phyloP scores from a whole-genome alignment of 2,888 invertebrate species.

The Drosophila paranaensis region DNA sequence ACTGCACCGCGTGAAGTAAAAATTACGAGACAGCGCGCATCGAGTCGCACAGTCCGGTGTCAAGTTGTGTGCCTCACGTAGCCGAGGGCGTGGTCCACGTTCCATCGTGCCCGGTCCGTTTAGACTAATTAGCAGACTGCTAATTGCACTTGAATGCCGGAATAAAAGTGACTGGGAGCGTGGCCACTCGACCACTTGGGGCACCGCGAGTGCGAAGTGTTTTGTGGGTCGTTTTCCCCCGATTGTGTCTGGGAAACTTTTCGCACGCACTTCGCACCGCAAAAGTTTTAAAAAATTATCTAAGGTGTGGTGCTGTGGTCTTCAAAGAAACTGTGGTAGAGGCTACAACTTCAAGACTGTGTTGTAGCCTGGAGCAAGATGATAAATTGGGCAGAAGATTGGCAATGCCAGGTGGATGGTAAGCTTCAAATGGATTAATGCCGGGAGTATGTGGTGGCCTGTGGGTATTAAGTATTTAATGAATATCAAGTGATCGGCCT shows the following conservation, averaged over 20 bases:
- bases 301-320: conserved; percentile 27
- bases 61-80: conserved; percentile 24
- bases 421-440: neutral
- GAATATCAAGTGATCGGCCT: neutral
- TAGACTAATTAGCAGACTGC: conserved; percentile 74
- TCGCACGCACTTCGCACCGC: conserved; percentile 46
- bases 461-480: neutral
- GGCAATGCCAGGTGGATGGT: neutral
- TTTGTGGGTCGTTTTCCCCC: conserved; percentile 12
- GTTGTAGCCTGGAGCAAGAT: conserved; percentile 6
- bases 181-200: conserved; percentile 20
- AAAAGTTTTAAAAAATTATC: conserved; percentile 52
- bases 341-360: conserved; percentile 24
- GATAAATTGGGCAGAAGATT: neutral
- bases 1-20: conserved; percentile 58
- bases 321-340: conserved; percentile 3
- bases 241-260: conserved; percentile 62
- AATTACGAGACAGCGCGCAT: conserved; percentile 51
- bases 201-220: conserved; percentile 16
- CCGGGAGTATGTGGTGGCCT: neutral
- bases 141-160: conserved; percentile 74
- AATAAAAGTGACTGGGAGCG: conserved; percentile 44
- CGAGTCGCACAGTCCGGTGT: conserved; percentile 12
- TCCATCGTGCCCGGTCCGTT: conserved; percentile 40
- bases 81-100: conserved; percentile 41